Percentiles rank a stretch among this genome's conserved stretches.
Conservation (phyloP, 1,140 invertebrate genomes). For the Aphelenchoides avenae region DNA sequence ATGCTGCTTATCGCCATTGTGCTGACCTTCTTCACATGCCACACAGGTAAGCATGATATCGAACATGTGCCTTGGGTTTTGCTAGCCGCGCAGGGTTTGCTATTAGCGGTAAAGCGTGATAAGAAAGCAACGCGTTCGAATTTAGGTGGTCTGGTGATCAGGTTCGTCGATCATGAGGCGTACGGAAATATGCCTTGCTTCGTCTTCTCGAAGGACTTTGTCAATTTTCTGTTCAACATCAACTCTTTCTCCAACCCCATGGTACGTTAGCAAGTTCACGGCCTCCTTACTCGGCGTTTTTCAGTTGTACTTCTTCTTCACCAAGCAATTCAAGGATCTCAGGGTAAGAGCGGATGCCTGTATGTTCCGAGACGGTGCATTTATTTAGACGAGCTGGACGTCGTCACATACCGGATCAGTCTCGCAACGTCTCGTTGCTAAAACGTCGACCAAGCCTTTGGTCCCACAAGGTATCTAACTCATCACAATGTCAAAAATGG, state of each 20-base stretch:
- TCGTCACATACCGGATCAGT: too few species aligned
- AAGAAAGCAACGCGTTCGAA: background rate
- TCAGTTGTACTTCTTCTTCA: constrained; percentile 56
- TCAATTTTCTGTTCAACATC: constrained; percentile 56
- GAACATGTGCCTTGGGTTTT: background rate
- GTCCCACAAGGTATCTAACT: too few species aligned
- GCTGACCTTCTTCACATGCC: constrained; percentile 52
- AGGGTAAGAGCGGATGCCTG: too few species aligned
- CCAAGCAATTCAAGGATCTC: constrained; percentile 55
- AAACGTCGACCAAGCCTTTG: too few species aligned
- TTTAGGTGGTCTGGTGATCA: constrained; percentile 54
- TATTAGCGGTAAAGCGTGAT: background rate
- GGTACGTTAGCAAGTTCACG: constrained; percentile 21
- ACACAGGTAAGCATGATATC: constrained; percentile 41
- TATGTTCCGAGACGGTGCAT: too few species aligned
- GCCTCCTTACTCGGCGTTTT: constrained; percentile 2
- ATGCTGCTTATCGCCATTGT: constrained; percentile 54
- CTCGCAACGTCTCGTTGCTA: too few species aligned
- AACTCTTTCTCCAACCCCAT: constrained; percentile 57
- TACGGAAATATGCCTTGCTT: constrained; percentile 47
- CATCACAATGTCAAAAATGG: too few species aligned
- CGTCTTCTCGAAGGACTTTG: constrained; percentile 52
- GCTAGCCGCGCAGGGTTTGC: background rate
- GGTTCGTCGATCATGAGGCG: constrained; percentile 44
- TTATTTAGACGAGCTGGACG: too few species aligned